A percentile compares a stretch with the other conserved stretches of the same genome.
Evolutionary conservation across 2,113 vertebrate species (phyloP).

Genomic region (Seriola aureovittata): DNA sequence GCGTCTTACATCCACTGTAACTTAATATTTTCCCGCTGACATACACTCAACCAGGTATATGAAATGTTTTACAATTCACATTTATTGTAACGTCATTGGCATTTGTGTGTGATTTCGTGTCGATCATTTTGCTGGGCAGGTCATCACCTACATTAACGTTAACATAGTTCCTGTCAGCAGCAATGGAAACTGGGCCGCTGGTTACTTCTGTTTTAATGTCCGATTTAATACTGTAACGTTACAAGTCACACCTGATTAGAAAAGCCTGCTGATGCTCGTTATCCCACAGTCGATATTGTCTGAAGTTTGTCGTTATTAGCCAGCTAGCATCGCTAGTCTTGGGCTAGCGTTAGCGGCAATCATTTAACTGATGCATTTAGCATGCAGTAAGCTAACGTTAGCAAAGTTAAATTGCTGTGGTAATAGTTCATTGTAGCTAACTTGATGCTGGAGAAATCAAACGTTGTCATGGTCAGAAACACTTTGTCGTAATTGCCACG

Average conservation of each 20-base stretch:
- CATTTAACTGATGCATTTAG: conserved; percentile 40
- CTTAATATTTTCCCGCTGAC: not conserved
- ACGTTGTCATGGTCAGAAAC: not conserved
- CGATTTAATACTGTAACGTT: not conserved
- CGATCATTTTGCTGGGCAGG: not conserved
- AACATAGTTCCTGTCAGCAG: conserved; percentile 2
- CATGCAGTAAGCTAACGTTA: conserved; percentile 51
- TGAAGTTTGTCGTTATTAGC: not conserved
- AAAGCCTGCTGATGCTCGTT: fast-evolving
- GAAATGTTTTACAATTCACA: not conserved
- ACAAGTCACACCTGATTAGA: not conserved
- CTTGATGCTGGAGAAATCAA: not conserved
- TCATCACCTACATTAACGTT: not conserved
- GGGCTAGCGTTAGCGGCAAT: not conserved
- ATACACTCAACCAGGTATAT: conserved; percentile 31
- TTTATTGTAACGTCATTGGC: not conserved
- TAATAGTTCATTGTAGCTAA: not conserved
- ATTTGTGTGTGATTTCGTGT: not conserved
- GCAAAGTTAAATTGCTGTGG: conserved; percentile 20
- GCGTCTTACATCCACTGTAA: conserved; percentile 13
- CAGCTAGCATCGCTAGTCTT: not conserved
- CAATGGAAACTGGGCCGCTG: conserved; percentile 65
- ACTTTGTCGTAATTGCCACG: not conserved
- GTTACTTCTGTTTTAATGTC: conserved; percentile 3
- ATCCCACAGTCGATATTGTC: fast-evolving